These are phyloP conservation scores for Agriopis aurantiaria DNA, from an alignment of 2,888 invertebrate genomes.

Conservation along the genomic window DNA sequence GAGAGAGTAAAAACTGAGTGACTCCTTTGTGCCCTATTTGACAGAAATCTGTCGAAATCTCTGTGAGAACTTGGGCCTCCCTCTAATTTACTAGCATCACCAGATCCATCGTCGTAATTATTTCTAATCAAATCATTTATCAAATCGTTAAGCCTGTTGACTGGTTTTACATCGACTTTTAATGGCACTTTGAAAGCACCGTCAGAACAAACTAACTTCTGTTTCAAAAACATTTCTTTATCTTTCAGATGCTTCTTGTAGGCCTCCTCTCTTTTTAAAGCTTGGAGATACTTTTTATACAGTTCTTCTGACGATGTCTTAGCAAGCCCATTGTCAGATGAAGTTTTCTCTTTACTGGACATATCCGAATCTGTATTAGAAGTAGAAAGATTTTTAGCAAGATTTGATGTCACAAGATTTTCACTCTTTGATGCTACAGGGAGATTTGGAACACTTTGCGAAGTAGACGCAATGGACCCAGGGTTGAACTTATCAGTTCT, in stretches of 20 bases:
- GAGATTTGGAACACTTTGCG: conserved; percentile 80
- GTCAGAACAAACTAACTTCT: conserved; percentile 72
- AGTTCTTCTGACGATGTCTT: conserved; percentile 78
- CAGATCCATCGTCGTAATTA: conserved; percentile 79
- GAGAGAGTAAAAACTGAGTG: conserved; percentile 81
- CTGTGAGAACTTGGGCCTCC: conserved; percentile 62
- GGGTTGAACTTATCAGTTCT: conserved; percentile 73
- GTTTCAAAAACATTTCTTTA: conserved; percentile 77
- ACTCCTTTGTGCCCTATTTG: conserved; percentile 66
- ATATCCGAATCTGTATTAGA: conserved; percentile 73
- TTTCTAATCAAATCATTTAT: conserved; percentile 79
- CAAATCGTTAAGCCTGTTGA: conserved; percentile 68
- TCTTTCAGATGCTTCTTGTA: conserved; percentile 75
- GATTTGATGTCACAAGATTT: conserved; percentile 52
- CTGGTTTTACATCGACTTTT: conserved; percentile 56
- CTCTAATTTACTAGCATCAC: conserved; percentile 80
- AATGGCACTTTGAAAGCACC: conserved; percentile 57
- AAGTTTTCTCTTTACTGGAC: conserved; percentile 68
- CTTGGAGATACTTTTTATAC: conserved; percentile 76
- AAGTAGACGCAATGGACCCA: conserved; percentile 70
- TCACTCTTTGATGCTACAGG: conserved; percentile 62
- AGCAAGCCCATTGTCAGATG: conserved; percentile 63
- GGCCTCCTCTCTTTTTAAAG: conserved; percentile 71
- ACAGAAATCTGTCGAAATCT: conserved; percentile 52
- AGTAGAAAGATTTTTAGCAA: conserved; percentile 51